phyloP scores from a whole-genome alignment of 2,797 vertebrate genomes.

The Parotocinclus haroldoi region DNA sequence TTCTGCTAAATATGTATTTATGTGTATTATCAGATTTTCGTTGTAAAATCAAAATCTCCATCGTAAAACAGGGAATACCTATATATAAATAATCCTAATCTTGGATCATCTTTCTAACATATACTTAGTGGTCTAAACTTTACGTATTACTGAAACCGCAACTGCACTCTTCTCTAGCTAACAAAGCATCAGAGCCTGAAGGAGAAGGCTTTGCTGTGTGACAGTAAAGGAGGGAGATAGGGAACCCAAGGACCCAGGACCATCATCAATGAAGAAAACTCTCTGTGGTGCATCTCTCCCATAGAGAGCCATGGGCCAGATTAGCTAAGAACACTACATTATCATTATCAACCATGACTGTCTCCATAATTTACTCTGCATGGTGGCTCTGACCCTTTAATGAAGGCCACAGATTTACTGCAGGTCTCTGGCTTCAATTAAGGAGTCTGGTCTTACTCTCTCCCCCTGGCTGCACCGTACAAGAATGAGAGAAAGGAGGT shows the following conservation, averaged over 20 bases:
- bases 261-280: constrained; percentile 6
- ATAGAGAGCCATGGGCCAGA: constrained; percentile 43
- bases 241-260: constrained; percentile 4
- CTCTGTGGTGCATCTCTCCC: constrained; percentile 16
- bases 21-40: too few relatives aligned
- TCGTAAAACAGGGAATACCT: too few relatives aligned
- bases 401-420: constrained; percentile 58
- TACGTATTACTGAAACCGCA: too few relatives aligned
- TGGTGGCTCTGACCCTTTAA: constrained; percentile 62
- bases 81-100: too few relatives aligned
- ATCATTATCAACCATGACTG: constrained; percentile 66
- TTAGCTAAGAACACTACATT: constrained; percentile 54
- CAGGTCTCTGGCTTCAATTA: constrained; percentile 60
- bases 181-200: too few relatives aligned
- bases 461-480: constrained; percentile 20
- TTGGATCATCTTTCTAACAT: too few relatives aligned
- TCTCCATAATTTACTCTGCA: constrained; percentile 63
- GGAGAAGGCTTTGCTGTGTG: neutral
- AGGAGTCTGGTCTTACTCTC: constrained; percentile 27
- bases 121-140: too few relatives aligned
- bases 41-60: too few relatives aligned
- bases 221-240: neutral
- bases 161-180: too few relatives aligned
- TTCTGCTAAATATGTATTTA: too few relatives aligned
- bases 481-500: constrained; percentile 7